Percentiles rank a stretch among this genome's conserved stretches.
phyloP scores from a whole-genome alignment of 2,797 vertebrate genomes.

The Lithobates sylvaticus region DNA sequence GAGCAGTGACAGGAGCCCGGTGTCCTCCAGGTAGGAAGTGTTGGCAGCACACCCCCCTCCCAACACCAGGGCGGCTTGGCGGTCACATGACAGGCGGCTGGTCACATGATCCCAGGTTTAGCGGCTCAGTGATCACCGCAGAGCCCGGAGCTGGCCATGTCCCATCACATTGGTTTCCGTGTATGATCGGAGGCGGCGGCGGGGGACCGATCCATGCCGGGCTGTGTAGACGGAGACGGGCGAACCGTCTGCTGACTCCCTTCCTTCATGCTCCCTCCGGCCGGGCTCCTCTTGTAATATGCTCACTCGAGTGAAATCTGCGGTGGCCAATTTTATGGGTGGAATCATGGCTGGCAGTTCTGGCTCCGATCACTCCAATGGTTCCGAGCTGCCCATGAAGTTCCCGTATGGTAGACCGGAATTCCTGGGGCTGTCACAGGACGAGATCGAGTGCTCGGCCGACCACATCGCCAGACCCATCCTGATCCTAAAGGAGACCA shows the following conservation, averaged over 20 bases:
- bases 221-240: constrained; percentile 71
- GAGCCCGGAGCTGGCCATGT: neutral
- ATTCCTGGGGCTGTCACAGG: constrained; percentile 90
- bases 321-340: constrained; percentile 93
- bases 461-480: constrained; percentile 92
- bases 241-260: constrained; percentile 20
- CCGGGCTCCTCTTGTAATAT: constrained; percentile 77
- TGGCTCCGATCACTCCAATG: constrained; percentile 79
- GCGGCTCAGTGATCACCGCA: constrained; percentile 22
- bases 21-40: too few species aligned
- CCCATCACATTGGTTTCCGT: neutral
- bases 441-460: constrained; percentile 93
- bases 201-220: constrained; percentile 65
- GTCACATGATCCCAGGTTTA: constrained; percentile 44
- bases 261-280: constrained; percentile 45
- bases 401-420: constrained; percentile 91
- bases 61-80: neutral
- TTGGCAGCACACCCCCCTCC: neutral
- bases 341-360: constrained; percentile 89
- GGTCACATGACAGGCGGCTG: constrained; percentile 12
- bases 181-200: neutral
- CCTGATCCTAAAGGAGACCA: constrained; percentile 90
- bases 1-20: too few species aligned
- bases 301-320: constrained; percentile 93
- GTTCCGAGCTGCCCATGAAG: constrained; percentile 84